Base-by-base conservation (phyloP, 1,140 invertebrate species). In the Bacillus rossius region DNA sequence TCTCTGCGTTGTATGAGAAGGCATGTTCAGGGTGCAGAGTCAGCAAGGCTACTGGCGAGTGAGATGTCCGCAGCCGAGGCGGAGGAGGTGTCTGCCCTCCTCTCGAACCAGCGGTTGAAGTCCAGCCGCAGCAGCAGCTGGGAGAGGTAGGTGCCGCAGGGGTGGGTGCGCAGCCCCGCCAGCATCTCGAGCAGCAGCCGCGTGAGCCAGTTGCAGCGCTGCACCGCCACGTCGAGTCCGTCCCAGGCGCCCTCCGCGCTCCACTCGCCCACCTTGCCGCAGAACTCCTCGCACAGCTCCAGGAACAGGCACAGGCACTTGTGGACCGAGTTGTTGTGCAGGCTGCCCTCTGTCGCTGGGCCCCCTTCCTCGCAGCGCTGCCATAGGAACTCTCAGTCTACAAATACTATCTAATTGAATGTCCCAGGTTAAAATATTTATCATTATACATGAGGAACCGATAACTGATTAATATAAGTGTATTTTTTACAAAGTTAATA, bases 71-170 rank as follows among this genome's bases (percentile, higher is more conserved):
- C n/a, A n/a, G n/a, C n/a, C n/a, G n/a, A n/a, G n/a, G n/a, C n/a
- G 29, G 29, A 7, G 5, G 29, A 34, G 5, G 10, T 7, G 29
- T 34, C 10, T 7, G 29, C 29, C 29, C 10, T 34, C 47, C 16
- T 50, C 20, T 42, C 25, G 40, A 55, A 55, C 53, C 86, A 90
- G 55, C 82, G 76, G 69, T 89, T 90, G 60, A 85, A 90, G 72
- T 90, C 86, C 19, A 89, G 74, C 57, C 86, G 75, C 69, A 88
- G 76, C 5, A 90, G 70, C 37, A 90, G 72, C 61, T 88, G 82
- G 26, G 85, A 80, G 25, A 89, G 75, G 67, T 86, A 82, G 53
- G 81, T 79, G 8, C 85, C 84, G 62, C 81, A 84, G 0, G 84
- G 79, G 64, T 84, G 81, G 47, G 81, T 76, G 52, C 84, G 77